phyloP scores from a whole-genome alignment of 1,140 invertebrate species.

The Heliconius himera region DNA sequence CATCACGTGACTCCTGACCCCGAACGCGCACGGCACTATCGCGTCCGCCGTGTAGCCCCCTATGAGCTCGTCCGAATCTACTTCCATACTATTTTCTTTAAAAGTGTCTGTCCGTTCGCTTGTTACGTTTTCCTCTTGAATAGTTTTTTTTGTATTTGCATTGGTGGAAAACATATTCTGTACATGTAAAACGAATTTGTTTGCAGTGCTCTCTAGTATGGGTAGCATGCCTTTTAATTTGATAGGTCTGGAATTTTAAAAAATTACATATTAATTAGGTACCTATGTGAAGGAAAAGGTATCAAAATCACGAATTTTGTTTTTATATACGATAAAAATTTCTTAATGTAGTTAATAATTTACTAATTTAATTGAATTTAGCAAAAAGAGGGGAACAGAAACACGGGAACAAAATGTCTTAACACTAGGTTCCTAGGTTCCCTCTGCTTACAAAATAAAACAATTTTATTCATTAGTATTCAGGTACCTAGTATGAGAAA shows the following conservation, averaged over 20 bases:
- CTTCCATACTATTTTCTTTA: slow-evolving; percentile 33
- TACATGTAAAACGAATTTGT: slow-evolving; percentile 40
- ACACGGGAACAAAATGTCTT: too few relatives aligned
- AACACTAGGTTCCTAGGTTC: too few relatives aligned
- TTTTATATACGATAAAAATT: too few relatives aligned
- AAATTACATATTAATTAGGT: not conserved
- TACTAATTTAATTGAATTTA: too few relatives aligned
- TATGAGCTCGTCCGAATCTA: slow-evolving; percentile 60
- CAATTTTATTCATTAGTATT: too few relatives aligned
- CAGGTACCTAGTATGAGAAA: too few relatives aligned
- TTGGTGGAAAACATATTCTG: slow-evolving; percentile 33
- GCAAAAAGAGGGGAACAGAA: too few relatives aligned
- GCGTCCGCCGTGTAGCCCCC: slow-evolving; percentile 74
- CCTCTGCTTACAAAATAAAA: too few relatives aligned
- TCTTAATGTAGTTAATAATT: too few relatives aligned
- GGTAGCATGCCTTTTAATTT: slow-evolving; percentile 73
- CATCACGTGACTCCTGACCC: slow-evolving; percentile 72
- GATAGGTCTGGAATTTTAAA: slow-evolving; percentile 59
- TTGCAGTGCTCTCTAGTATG: slow-evolving; percentile 67
- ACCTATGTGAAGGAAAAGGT: too few relatives aligned
- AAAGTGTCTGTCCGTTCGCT: slow-evolving; percentile 7
- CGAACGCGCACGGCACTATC: slow-evolving; percentile 74
- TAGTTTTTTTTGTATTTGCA: not conserved
- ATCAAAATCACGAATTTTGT: too few relatives aligned
- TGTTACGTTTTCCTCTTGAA: not conserved